Evolutionary conservation across 2,888 invertebrate species (phyloP), one percentile per base, ranked within the genome.

Genomic region (Sipha maydis): DNA sequence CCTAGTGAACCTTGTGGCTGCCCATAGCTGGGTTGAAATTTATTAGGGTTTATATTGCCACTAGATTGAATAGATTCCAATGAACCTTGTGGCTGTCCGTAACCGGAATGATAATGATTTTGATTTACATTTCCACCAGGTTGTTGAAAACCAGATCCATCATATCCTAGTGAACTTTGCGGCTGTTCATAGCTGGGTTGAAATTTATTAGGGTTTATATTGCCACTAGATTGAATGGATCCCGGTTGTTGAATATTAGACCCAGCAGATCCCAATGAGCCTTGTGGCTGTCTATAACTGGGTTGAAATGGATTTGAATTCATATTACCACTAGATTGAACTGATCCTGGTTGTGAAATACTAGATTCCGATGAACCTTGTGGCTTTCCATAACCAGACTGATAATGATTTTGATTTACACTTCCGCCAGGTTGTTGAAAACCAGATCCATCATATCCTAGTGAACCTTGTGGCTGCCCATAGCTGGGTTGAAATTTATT

Each of bases 341-440:
- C 9, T 1, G 25, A 75, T 17, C 61, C 77, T 2, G 83, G 71
- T 31, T 78, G 73, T n/a, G 28, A 48, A 54, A 34, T 7, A n/a
- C 89, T 83, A 76, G 89, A 85, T 71, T 56, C 85, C 25, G 85
- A 85, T 31, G 84, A 34, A 31, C 34, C 17, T 31, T 89, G 84
- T 34, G 84, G 83, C 7, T 89, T 83, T 61, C 77, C 89, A 28
- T 89, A 82, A 54, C 4, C 11, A 28, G 73, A 28, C 9, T 76
- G 67, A 0, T 31, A 21, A 85, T 76, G 85, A 41, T 73, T 67
- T n/a, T 71, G 11, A 78, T 54, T 48, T 54, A 34, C 19, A 21
- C 11, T 38, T 31, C 17, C 25, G 4, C 73, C n/a, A 11, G 31
- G 38, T 54, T 67, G 82, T 31, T 56, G 76, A 5, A 56, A 0